Percentiles rank a stretch among this genome's conserved stretches.
Conservation (phyloP, 2,888 invertebrate species). For the Dioctria rufipes region DNA sequence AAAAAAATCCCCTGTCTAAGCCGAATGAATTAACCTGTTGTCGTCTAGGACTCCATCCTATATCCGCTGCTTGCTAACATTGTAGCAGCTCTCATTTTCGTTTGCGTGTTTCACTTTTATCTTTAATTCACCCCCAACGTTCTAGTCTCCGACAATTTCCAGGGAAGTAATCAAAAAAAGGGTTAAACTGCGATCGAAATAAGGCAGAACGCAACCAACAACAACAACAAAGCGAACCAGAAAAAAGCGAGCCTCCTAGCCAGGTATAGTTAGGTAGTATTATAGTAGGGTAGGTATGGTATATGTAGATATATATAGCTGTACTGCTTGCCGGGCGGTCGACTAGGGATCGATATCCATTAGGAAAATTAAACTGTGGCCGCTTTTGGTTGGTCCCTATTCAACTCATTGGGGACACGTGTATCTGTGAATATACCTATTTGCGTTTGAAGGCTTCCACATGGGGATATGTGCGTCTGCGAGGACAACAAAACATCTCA, state of each 20-base stretch:
- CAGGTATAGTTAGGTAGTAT: constrained; percentile 47
- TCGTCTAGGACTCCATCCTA: constrained; percentile 8
- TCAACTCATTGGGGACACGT: constrained; percentile 57
- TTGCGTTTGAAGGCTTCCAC: too few relatives aligned
- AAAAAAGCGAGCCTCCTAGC: constrained; percentile 6
- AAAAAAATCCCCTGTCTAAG: neutral
- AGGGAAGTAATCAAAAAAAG: constrained; percentile 49
- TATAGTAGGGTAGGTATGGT: constrained; percentile 30
- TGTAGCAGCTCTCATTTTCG: constrained; percentile 49
- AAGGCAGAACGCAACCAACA: constrained; percentile 3
- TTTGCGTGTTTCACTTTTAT: constrained; percentile 56
- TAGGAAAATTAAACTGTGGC: constrained; percentile 73
- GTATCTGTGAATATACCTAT: neutral
- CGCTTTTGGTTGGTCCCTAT: constrained; percentile 60
- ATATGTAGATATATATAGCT: neutral
- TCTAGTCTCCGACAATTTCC: neutral
- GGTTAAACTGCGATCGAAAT: constrained; percentile 38
- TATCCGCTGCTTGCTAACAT: neutral
- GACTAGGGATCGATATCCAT: constrained; percentile 71
- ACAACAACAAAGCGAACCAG: neutral
- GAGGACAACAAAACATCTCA: constrained; percentile 24
- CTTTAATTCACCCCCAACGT: constrained; percentile 37
- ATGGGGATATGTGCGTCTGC: constrained; percentile 23
- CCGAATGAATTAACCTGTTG: constrained; percentile 34
- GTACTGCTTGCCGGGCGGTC: constrained; percentile 25